Evolutionary conservation across 2,797 vertebrate species (phyloP).

Genomic region (Catamblyrhynchus diadema): DNA sequence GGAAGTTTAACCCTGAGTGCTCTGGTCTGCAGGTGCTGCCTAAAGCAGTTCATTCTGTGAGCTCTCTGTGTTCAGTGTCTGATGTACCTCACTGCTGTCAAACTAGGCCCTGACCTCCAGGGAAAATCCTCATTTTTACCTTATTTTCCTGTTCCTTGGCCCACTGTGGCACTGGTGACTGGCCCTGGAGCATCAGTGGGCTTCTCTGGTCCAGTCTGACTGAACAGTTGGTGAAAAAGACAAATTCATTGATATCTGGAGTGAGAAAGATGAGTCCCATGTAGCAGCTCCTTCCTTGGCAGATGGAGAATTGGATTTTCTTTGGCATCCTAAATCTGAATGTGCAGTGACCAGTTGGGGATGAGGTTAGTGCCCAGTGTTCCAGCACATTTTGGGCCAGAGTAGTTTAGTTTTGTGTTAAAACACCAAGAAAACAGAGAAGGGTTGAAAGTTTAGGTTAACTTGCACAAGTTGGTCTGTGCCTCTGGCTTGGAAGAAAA

Average conservation of each 20-base stretch:
- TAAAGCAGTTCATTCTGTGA: neutral
- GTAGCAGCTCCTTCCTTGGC: neutral
- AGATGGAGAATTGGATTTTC: neutral
- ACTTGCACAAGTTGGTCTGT: neutral
- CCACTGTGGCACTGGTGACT: neutral
- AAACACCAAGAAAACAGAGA: neutral
- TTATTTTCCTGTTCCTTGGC: neutral
- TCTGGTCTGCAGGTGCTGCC: neutral
- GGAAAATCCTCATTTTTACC: neutral
- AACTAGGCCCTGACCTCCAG: neutral
- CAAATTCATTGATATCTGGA: neutral
- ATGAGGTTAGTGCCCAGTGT: neutral
- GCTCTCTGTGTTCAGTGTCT: neutral
- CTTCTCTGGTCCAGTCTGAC: neutral
- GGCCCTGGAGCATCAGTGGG: neutral
- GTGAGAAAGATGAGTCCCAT: neutral
- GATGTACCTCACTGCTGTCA: neutral
- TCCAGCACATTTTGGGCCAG: neutral
- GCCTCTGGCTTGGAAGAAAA: neutral
- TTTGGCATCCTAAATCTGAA: neutral
- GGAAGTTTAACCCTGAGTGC: conserved; percentile 26
- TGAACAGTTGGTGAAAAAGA: neutral
- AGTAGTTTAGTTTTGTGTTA: neutral
- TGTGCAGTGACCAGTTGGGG: neutral
- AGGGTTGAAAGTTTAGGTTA: neutral